Evolutionary conservation across 2,797 vertebrate genomes (phyloP).

Genomic region (Octomys mimax): DNA sequence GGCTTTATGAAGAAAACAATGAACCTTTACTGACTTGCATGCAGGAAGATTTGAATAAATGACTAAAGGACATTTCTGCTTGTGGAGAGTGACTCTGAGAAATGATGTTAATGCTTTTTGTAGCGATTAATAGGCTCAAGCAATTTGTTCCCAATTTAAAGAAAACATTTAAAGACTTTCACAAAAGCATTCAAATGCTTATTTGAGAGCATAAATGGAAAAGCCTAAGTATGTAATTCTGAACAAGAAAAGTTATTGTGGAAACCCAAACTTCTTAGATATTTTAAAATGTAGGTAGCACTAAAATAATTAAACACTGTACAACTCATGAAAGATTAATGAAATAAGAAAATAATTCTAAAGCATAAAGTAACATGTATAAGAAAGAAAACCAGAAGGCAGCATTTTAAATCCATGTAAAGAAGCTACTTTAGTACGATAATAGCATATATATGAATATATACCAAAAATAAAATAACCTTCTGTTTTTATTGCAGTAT

Average conservation of each 20-base stretch:
- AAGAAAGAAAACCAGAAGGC: constrained; percentile 52
- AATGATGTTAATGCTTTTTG: constrained; percentile 26
- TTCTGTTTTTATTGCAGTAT: not conserved
- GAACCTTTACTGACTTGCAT: not conserved
- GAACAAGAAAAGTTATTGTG: constrained; percentile 16
- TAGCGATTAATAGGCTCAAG: constrained; percentile 33
- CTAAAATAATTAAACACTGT: constrained; percentile 62
- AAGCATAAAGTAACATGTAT: constrained; percentile 31
- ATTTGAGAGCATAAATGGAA: constrained; percentile 11
- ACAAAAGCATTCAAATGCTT: constrained; percentile 55
- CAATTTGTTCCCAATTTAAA: constrained; percentile 26
- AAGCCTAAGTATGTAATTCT: constrained; percentile 35
- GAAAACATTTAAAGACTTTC: constrained; percentile 54
- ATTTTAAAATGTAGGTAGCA: constrained; percentile 29
- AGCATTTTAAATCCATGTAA: constrained; percentile 3
- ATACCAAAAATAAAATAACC: constrained; percentile 39
- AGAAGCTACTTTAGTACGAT: not conserved
- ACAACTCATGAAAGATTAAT: constrained; percentile 47
- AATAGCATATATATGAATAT: not conserved
- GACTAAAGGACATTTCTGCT: not conserved
- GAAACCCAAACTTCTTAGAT: not conserved
- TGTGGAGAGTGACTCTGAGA: not conserved
- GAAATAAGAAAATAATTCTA: constrained; percentile 12
- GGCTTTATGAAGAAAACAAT: constrained; percentile 44
- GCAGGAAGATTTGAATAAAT: constrained; percentile 18